phyloP scores from a whole-genome alignment of 1,140 invertebrate species.

The Scaptomyza graminum region DNA sequence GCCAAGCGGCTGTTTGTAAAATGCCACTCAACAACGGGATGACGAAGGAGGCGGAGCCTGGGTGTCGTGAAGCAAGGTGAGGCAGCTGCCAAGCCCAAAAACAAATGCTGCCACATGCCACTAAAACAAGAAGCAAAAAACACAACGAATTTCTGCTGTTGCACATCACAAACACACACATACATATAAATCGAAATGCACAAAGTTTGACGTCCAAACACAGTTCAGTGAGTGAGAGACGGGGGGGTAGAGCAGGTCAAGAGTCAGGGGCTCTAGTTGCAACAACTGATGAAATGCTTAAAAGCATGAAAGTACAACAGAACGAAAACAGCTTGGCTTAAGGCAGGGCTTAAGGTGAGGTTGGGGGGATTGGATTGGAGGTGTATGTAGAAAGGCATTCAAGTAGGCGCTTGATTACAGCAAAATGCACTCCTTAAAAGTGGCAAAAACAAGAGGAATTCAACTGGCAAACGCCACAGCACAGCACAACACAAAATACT shows the following conservation, averaged over 20 bases:
- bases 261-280: constrained; percentile 44
- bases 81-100: constrained; percentile 24
- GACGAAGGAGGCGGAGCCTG: constrained; percentile 31
- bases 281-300: constrained; percentile 78
- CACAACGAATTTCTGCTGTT: constrained; percentile 8
- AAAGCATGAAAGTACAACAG: constrained; percentile 62
- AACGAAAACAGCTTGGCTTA: constrained; percentile 7
- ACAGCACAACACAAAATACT: constrained; percentile 57
- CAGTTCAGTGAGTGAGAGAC: background rate
- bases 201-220: constrained; percentile 28
- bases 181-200: constrained; percentile 36
- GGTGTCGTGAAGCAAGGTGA: background rate
- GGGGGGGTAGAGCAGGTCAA: background rate
- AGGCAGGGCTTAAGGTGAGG: no score
- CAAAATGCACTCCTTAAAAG: constrained; percentile 76
- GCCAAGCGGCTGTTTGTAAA: constrained; percentile 72
- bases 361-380: no score
- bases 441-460: constrained; percentile 49
- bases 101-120: constrained; percentile 40
- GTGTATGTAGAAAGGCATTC: constrained; percentile 20
- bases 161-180: constrained; percentile 6
- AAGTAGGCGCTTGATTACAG: constrained; percentile 77
- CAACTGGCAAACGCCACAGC: constrained; percentile 35
- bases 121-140: constrained; percentile 29
- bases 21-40: constrained; percentile 58